Percentiles rank a stretch among this genome's conserved stretches.
These are phyloP conservation scores for Cyclina sinensis DNA, from an alignment of 1,140 invertebrate genomes.

Conservation along the genomic window DNA sequence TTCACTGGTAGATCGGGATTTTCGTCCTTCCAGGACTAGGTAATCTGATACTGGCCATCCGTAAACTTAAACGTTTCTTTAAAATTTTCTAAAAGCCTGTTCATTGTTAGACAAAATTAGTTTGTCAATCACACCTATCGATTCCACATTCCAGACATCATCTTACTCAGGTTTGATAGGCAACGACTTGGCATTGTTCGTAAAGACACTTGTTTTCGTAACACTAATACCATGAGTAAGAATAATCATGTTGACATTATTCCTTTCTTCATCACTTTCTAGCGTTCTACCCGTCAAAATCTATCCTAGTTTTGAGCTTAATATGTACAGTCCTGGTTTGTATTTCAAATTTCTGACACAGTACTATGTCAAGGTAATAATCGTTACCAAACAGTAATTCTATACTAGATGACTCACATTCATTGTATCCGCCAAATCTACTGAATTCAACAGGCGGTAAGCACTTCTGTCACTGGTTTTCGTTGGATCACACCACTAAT, in stretches of 20 bases:
- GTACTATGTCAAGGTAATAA: background rate
- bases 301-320: background rate
- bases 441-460: background rate
- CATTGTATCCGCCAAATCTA: slow-evolving; percentile 11
- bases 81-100: background rate
- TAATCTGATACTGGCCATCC: background rate
- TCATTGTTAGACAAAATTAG: background rate
- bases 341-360: background rate
- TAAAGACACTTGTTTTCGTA: background rate
- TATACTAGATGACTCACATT: background rate
- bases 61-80: background rate
- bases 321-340: background rate
- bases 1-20: background rate
- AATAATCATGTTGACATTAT: slow-evolving; percentile 10
- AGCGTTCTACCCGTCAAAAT: background rate
- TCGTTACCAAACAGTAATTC: background rate
- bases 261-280: background rate
- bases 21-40: too few relatives aligned
- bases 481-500: background rate
- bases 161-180: background rate
- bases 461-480: background rate
- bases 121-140: background rate
- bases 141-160: background rate
- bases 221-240: background rate
- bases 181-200: background rate